Percentiles rank a stretch among this genome's conserved stretches.
phyloP scores from a whole-genome alignment of 2,113 vertebrate genomes.

The Sapayoa aenigma region DNA sequence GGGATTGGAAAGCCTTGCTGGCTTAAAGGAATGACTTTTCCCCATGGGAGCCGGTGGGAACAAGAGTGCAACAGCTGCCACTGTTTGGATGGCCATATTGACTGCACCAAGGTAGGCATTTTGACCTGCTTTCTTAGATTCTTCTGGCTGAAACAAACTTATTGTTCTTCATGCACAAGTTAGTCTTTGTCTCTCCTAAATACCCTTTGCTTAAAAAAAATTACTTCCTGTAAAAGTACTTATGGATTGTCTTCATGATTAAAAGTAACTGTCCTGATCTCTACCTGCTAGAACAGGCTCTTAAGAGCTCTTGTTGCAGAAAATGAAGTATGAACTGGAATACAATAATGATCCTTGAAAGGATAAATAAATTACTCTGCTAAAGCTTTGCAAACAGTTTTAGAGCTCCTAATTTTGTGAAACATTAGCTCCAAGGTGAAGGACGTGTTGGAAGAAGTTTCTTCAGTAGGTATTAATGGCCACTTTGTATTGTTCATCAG shows the following conservation, averaged over 20 bases:
- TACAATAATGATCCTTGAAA: neutral
- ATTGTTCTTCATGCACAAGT: neutral
- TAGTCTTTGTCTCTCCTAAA: neutral
- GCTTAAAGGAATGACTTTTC: conserved; percentile 79
- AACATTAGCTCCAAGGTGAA: neutral
- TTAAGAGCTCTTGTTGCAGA: neutral
- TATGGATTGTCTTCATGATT: neutral
- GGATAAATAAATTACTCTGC: neutral
- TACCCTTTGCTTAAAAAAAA: neutral
- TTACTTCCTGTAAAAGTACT: neutral
- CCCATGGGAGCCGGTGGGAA: conserved; percentile 87
- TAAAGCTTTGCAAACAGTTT: neutral
- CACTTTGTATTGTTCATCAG: neutral
- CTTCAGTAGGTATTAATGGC: neutral
- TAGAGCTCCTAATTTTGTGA: neutral
- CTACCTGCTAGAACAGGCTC: neutral
- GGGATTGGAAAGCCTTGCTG: conserved; percentile 84
- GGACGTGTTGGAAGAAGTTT: neutral
- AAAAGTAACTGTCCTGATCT: neutral
- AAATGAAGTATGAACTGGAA: neutral
- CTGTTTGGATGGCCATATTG: conserved; percentile 81
- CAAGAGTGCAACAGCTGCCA: conserved; percentile 91
- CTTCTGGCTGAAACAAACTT: neutral
- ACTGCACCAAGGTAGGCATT: conserved; percentile 87
- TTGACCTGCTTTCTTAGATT: neutral